Conservation (phyloP, 2,888 invertebrate genomes). For the Orchestes rusci region DNA sequence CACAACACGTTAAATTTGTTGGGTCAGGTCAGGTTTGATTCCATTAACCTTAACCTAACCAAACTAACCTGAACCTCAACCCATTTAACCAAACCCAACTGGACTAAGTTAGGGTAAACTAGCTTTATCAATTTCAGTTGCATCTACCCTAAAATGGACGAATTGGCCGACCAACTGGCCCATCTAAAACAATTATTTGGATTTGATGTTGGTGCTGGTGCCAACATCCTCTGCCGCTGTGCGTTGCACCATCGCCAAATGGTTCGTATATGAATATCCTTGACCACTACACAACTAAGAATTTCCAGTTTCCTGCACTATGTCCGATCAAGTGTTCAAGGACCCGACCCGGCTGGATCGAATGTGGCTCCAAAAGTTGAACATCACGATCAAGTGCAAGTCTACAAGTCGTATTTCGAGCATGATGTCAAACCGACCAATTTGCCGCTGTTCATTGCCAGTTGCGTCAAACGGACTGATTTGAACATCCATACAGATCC, state of each 20-base stretch:
- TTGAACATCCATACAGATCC: slow-evolving; percentile 80
- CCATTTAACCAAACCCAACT: too few relatives aligned
- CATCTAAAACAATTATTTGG: slow-evolving; percentile 87
- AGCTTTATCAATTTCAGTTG: slow-evolving; percentile 81
- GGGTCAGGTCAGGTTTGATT: too few relatives aligned
- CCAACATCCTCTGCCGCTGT: slow-evolving; percentile 89
- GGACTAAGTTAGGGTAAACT: too few relatives aligned
- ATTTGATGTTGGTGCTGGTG: slow-evolving; percentile 96
- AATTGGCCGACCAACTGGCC: slow-evolving; percentile 82
- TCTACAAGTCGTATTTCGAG: slow-evolving; percentile 87
- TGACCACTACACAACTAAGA: neutral
- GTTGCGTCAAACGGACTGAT: slow-evolving; percentile 85
- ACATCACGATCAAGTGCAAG: slow-evolving; percentile 81
- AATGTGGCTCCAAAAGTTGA: slow-evolving; percentile 98
- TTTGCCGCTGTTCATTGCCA: slow-evolving; percentile 86
- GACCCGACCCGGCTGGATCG: slow-evolving; percentile 92
- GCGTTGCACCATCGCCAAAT: slow-evolving; percentile 73
- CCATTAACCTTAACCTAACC: too few relatives aligned
- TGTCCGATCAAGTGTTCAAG: slow-evolving; percentile 91
- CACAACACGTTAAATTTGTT: too few relatives aligned
- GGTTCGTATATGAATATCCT: slow-evolving; percentile 11
- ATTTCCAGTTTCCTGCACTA: slow-evolving; percentile 75
- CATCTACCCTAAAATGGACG: slow-evolving; percentile 93
- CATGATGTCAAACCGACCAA: slow-evolving; percentile 88
- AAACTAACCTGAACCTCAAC: too few relatives aligned